Evolutionary conservation across 1,140 invertebrate species (phyloP), one percentile per base, ranked within the genome.

Genomic region (Augochlora pura): DNA sequence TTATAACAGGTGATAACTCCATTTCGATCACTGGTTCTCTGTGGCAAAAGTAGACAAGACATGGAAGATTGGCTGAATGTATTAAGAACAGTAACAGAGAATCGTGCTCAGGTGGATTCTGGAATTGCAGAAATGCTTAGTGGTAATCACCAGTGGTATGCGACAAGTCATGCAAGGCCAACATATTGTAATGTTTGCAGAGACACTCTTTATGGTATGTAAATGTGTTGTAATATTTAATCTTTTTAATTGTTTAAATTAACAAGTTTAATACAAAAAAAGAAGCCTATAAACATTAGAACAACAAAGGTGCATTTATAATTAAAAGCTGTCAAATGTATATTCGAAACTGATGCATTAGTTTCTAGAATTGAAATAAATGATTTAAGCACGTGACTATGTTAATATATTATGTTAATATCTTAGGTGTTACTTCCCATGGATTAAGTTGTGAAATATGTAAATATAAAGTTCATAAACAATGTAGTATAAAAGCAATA

Each of bases 171-270:
- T 93, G 98, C 98, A 0, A 94, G 98, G 72, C 98, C 98, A 65
- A 99, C 98, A 0, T 99, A 98, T 91, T 99, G 98, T 93, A 99
- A 99, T 92, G 97, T 99, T 46, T 99, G 98, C 91, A 94, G 97
- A 67, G 98, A 99, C 90, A 97, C 97, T 12, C 94, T 99, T 3
- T 97, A 96, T 80, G 95, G 95, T 95, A 92, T 91, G 86, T 80
- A 81, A 59, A 74, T 52, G 46, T 73, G 76, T 73, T 66, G 2
- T 68, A 42, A 27, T 59, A 38, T 23, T 64, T 42, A 8, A 21
- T 9, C n/a, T 57, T 57, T 57, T n/a, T 2, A 32, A n/a, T 54
- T n/a, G 9, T 7, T 9, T n/a, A 57, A 57, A n/a, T 57, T 21
- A 57, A 57, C 18, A 57, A n/a, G 8, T 57, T 6, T 54, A 54